phyloP scores from a whole-genome alignment of 2,888 invertebrate species.

The Apotomis capreana region DNA sequence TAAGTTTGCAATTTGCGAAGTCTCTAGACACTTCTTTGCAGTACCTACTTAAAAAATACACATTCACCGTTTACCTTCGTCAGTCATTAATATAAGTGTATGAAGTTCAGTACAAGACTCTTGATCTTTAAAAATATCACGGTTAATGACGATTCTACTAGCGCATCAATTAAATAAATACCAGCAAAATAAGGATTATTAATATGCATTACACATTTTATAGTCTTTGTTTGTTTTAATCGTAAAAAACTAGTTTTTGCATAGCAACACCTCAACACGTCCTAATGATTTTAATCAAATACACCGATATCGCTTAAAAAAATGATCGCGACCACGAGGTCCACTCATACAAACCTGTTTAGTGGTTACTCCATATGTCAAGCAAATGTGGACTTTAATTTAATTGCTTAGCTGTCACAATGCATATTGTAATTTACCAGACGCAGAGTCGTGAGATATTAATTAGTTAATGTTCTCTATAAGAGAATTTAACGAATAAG shows the following conservation, averaged over 20 bases:
- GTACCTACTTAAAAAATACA: too few relatives aligned
- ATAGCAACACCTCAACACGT: background rate
- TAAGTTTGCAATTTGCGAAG: too few relatives aligned
- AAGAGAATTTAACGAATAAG: constrained; percentile 9
- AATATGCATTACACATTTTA: background rate
- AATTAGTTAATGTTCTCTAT: constrained; percentile 11
- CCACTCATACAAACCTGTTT: background rate
- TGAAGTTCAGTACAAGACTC: background rate
- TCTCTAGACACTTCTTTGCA: too few relatives aligned
- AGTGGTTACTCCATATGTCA: background rate
- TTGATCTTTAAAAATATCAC: constrained; percentile 18
- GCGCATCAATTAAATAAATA: constrained; percentile 12
- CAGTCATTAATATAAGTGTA: background rate
- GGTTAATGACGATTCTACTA: constrained; percentile 8
- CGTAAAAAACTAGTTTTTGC: background rate
- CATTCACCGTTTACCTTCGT: too few relatives aligned
- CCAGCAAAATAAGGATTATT: background rate
- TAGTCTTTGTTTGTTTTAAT: background rate
- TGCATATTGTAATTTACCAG: background rate
- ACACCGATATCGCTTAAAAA: background rate
- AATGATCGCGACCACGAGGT: constrained; percentile 2
- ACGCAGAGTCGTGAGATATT: constrained; percentile 1
- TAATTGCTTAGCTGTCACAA: background rate
- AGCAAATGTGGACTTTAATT: background rate
- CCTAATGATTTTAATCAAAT: background rate